These are phyloP conservation scores for Percopsis omiscomaycus DNA, from an alignment of 2,797 vertebrate species.

Conservation along the genomic window DNA sequence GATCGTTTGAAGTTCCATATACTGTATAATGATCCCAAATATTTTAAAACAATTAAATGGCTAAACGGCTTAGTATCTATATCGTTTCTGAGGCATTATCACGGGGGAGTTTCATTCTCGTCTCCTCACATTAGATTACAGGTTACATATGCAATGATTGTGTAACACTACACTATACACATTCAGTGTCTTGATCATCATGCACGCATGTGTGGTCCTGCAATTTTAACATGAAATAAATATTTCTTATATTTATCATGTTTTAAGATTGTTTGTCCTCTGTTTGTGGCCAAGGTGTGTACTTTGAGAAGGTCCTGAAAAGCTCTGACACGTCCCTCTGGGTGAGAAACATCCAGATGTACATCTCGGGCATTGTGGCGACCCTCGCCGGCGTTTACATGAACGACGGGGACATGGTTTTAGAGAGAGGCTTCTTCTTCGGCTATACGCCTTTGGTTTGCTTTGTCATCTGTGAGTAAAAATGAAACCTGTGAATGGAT, in stretches of 20 bases:
- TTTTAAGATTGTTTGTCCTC: background rate
- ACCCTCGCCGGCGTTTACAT: constrained; percentile 85
- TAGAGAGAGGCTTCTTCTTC: constrained; percentile 93
- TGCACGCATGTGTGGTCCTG: background rate
- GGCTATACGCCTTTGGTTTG: constrained; percentile 92
- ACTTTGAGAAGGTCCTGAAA: constrained; percentile 98
- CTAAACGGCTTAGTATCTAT: too few relatives aligned
- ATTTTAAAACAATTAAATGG: too few relatives aligned
- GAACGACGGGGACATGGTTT: constrained; percentile 82
- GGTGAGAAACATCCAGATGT: constrained; percentile 99
- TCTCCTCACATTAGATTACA: too few relatives aligned
- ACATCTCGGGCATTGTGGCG: constrained; percentile 91
- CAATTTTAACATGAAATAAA: background rate
- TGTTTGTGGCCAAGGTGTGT: constrained; percentile 82
- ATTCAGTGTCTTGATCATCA: too few relatives aligned
- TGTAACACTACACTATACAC: too few relatives aligned
- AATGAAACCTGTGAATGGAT: background rate
- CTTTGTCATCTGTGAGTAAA: constrained; percentile 90
- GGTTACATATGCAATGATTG: background rate
- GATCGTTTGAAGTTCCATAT: background rate
- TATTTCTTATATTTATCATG: background rate
- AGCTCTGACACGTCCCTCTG: constrained; percentile 97
- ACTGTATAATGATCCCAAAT: too few relatives aligned
- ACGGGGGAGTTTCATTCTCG: too few relatives aligned
- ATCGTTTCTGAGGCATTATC: too few relatives aligned